These are phyloP conservation scores for Miniopterus natalensis DNA, from an alignment of 2,113 vertebrate species.

Conservation along the genomic window DNA sequence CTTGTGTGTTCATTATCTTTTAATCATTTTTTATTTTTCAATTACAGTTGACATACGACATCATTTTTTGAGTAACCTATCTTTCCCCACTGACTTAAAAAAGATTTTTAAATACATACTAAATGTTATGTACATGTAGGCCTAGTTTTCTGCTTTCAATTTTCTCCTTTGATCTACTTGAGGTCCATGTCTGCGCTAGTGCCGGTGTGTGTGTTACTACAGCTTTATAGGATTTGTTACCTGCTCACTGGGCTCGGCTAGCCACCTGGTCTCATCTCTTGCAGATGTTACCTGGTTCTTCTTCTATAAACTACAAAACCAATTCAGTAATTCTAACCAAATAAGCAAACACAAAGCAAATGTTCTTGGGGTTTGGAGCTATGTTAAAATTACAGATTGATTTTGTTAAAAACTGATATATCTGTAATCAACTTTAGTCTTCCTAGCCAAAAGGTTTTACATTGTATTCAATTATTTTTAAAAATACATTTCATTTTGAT, in stretches of 20 bases:
- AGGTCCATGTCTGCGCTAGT: neutral
- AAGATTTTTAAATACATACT: neutral
- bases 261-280: neutral
- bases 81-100: neutral
- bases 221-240: neutral
- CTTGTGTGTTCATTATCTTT: neutral
- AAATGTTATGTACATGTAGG: neutral
- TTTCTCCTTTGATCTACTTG: neutral
- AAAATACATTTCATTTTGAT: neutral
- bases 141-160: constrained; percentile 23
- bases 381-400: neutral
- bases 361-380: neutral
- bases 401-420: neutral
- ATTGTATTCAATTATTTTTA: neutral
- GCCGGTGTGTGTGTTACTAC: neutral
- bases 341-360: neutral
- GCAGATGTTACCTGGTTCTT: neutral
- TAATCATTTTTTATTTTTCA: neutral
- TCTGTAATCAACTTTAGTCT: neutral
- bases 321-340: constrained; percentile 1
- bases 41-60: too few relatives aligned
- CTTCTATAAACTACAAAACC: neutral
- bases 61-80: neutral
- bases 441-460: neutral
- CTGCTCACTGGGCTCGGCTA: neutral